Conservation (phyloP, 2,888 invertebrate species). For the Timandra comae region DNA sequence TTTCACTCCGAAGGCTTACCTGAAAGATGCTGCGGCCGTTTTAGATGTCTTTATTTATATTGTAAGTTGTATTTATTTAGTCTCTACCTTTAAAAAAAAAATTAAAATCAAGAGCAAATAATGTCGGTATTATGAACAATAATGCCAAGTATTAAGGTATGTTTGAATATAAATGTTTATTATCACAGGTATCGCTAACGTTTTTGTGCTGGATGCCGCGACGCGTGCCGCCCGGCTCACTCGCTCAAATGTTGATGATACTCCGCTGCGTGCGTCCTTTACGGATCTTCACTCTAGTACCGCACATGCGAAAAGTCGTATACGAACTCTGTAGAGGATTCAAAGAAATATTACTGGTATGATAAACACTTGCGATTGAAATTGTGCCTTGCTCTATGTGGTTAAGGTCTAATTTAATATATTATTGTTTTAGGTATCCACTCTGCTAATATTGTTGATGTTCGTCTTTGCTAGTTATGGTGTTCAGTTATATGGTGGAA, state of each 20-base stretch:
- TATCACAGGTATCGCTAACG: constrained; percentile 92
- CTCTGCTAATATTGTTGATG: constrained; percentile 96
- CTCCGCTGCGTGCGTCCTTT: constrained; percentile 96
- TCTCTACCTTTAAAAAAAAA: no score
- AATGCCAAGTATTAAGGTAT: no score
- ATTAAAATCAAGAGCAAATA: no score
- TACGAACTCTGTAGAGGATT: constrained; percentile 98
- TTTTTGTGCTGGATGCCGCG: constrained; percentile 98
- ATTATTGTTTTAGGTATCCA: constrained; percentile 84
- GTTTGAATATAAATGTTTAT: no score
- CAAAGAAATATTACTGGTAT: constrained; percentile 96
- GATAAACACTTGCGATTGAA: not conserved
- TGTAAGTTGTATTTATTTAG: constrained; percentile 77
- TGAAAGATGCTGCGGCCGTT: constrained; percentile 97
- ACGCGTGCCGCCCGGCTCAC: constrained; percentile 93
- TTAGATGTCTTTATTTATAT: constrained; percentile 98
- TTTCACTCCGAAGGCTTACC: constrained; percentile 99
- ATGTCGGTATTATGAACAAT: no score
- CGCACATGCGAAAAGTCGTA: constrained; percentile 99
- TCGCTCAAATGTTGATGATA: constrained; percentile 96
- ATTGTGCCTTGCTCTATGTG: not conserved
- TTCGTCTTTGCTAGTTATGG: constrained; percentile 99
- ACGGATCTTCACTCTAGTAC: constrained; percentile 97
- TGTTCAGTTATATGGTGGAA: constrained; percentile 97
- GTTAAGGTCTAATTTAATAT: not conserved